Evolutionary conservation across 2,888 invertebrate species (phyloP).

Genomic region (Polyploca ridens): DNA sequence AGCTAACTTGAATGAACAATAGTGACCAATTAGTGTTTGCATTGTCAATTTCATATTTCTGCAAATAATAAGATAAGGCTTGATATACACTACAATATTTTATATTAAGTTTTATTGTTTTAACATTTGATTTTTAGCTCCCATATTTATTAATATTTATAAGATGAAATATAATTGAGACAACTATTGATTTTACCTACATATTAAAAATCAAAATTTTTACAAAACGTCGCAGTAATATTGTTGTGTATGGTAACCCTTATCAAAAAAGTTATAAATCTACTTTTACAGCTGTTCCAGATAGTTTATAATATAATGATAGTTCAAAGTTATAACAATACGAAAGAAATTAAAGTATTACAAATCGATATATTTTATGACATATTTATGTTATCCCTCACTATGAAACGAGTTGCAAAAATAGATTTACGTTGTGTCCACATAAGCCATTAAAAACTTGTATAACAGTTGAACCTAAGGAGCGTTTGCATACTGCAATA

Average conservation of each 20-base stretch:
- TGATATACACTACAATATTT: neutral
- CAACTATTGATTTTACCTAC: neutral
- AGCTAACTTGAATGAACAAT: neutral
- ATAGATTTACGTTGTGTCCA: neutral
- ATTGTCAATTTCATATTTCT: constrained; percentile 13
- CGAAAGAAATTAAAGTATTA: constrained; percentile 12
- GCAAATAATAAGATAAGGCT: neutral
- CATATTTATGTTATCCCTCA: constrained; percentile 5
- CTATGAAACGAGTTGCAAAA: neutral
- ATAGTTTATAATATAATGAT: constrained; percentile 23
- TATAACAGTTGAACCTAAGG: neutral
- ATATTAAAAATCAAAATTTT: too few species aligned
- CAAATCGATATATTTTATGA: constrained; percentile 6
- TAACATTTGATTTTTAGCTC: neutral
- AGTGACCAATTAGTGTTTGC: constrained; percentile 4
- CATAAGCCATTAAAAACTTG: too few species aligned
- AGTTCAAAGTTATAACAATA: constrained; percentile 46
- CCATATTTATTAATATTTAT: neutral
- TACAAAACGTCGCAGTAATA: neutral
- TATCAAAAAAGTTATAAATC: neutral
- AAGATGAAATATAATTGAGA: neutral
- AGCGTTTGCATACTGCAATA: neutral
- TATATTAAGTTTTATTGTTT: neutral
- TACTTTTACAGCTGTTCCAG: neutral
- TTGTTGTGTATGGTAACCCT: neutral